phyloP scores from a whole-genome alignment of 2,888 invertebrate species.

The Dioctria linearis region DNA sequence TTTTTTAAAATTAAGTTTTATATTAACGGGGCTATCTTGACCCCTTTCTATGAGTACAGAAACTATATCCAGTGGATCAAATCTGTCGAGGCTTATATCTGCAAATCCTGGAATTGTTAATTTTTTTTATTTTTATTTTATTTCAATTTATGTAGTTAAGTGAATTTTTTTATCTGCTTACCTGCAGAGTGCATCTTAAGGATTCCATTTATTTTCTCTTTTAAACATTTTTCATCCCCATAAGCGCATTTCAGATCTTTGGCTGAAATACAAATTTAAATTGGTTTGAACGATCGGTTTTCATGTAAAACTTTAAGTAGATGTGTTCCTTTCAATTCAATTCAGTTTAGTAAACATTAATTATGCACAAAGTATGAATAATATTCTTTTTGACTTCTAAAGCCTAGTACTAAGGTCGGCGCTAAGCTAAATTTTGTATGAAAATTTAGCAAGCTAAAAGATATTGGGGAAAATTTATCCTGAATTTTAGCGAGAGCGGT shows the following conservation, averaged over 20 bases:
- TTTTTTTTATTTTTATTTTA: not conserved
- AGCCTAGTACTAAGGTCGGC: no score
- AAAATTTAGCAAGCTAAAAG: no score
- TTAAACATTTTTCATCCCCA: conserved; percentile 51
- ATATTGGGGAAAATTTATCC: no score
- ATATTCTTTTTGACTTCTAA: no score
- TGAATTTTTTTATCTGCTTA: not conserved
- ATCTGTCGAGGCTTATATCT: conserved; percentile 17
- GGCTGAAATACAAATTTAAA: not conserved
- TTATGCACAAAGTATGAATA: no score
- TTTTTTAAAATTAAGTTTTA: not conserved
- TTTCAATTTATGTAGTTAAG: no score
- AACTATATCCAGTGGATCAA: conserved; percentile 43
- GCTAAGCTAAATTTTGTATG: no score
- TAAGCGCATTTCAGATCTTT: conserved; percentile 28
- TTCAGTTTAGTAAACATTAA: no score
- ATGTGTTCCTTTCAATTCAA: no score
- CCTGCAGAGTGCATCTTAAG: conserved; percentile 16
- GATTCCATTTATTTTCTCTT: conserved; percentile 40
- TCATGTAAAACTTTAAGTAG: no score
- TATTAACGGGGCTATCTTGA: conserved; percentile 49
- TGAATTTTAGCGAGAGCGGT: no score
- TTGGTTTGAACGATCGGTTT: no score
- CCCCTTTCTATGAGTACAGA: conserved; percentile 38
- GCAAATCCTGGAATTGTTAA: conserved; percentile 4